Percentiles rank a stretch among this genome's conserved stretches.
phyloP scores from a whole-genome alignment of 2,888 invertebrate genomes.

The Podotricha telesiphe region DNA sequence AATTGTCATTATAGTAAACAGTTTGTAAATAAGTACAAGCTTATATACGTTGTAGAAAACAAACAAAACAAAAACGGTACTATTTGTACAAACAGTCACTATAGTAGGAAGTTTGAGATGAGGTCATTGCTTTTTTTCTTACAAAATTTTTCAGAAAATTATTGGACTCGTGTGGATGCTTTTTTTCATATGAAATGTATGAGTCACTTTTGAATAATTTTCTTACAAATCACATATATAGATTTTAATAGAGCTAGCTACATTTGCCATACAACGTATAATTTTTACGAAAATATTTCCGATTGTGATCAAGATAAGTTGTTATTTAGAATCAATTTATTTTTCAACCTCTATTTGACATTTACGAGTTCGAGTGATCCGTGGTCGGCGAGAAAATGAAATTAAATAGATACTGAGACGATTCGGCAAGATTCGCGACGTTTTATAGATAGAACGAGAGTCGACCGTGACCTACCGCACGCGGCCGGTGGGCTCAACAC shows the following conservation, averaged over 20 bases:
- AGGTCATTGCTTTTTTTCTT: constrained; percentile 26
- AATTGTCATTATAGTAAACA: constrained; percentile 15
- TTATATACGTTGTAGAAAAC: constrained; percentile 14
- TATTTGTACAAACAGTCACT: neutral
- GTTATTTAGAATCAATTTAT: constrained; percentile 25
- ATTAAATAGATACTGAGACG: constrained; percentile 28
- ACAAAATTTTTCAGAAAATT: constrained; percentile 3
- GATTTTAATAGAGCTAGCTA: neutral
- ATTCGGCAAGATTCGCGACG: constrained; percentile 35
- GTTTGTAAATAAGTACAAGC: neutral
- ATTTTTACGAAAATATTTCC: constrained; percentile 10
- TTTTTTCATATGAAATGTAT: neutral
- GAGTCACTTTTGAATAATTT: neutral
- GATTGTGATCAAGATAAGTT: constrained; percentile 11
- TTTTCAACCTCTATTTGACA: constrained; percentile 32
- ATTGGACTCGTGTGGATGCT: neutral
- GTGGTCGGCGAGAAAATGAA: constrained; percentile 18
- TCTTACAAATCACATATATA: neutral
- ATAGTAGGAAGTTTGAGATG: constrained; percentile 10
- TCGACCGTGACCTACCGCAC: constrained; percentile 56
- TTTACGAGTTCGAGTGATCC: constrained; percentile 26
- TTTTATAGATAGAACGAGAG: constrained; percentile 45
- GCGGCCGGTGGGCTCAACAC: constrained; percentile 43
- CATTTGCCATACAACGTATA: neutral
- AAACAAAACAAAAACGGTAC: neutral